These are phyloP conservation scores for Heteromurus nitidus DNA, from an alignment of 2,888 invertebrate species.

Conservation along the genomic window DNA sequence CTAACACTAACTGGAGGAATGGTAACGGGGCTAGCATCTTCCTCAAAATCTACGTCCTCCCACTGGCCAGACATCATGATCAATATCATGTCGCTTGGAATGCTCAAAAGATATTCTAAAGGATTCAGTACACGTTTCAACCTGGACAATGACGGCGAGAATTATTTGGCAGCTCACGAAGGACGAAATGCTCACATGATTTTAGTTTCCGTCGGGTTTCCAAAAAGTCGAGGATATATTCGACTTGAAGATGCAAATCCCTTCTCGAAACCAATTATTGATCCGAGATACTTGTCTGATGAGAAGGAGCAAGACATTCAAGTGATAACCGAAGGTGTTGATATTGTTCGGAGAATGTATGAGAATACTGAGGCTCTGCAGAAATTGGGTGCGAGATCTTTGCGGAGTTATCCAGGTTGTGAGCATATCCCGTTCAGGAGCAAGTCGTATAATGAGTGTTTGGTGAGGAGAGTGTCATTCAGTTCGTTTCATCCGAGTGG, in stretches of 20 bases:
- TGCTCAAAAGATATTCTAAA: neutral
- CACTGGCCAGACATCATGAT: constrained; percentile 41
- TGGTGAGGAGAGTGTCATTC: constrained; percentile 32
- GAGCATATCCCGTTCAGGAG: constrained; percentile 43
- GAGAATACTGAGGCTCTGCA: constrained; percentile 48
- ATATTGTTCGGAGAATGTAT: constrained; percentile 46
- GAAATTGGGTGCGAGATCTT: constrained; percentile 36
- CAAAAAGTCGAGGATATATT: constrained; percentile 56
- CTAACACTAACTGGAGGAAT: neutral
- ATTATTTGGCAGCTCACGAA: constrained; percentile 5
- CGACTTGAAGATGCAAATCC: constrained; percentile 43
- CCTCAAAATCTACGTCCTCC: constrained; percentile 18
- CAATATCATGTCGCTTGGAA: constrained; percentile 20
- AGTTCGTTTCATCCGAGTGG: constrained; percentile 53
- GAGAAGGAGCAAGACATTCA: constrained; percentile 54
- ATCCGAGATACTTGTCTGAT: constrained; percentile 62
- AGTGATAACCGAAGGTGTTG: constrained; percentile 35
- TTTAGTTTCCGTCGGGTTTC: constrained; percentile 45
- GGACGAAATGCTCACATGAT: constrained; percentile 37
- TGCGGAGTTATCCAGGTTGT: constrained; percentile 54
- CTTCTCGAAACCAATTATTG: constrained; percentile 44
- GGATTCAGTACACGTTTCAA: neutral
- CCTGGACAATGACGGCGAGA: constrained; percentile 23
- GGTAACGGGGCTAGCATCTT: constrained; percentile 8
- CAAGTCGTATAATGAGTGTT: constrained; percentile 60